Base-by-base conservation (phyloP, 2,797 vertebrate species). In the Spondyliosoma cantharus region DNA sequence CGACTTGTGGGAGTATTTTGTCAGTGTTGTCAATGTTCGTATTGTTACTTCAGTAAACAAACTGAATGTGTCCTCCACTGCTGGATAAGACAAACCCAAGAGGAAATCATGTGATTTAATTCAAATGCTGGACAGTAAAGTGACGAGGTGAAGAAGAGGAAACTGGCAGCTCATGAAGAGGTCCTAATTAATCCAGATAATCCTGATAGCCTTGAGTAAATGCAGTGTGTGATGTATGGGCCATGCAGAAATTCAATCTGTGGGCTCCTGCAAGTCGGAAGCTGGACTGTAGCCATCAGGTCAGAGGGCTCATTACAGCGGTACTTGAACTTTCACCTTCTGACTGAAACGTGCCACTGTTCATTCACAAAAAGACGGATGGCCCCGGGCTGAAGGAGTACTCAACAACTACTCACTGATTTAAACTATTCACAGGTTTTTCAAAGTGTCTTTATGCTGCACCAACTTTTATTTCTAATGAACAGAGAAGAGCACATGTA, bases 281-380 rank as follows among this genome's bases (percentile, higher is more conserved):
- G 24, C 53, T 62, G 77, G 71, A 67, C 29, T 60, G 87, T 81
- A 75, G 70, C 67, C 76, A 84, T 86, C 70, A 58, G 78, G 46
- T 84, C 62, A 67, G 29, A 56, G 48, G 53, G 27, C 61, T 67
- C 15, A 4, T 76, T 67, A 48, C 17, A 65, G 0, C 24, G 27
- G 19, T 22, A 52, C 53, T 86, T 85, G 58, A 87, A 19, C 86
- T 80, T 83, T 89, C 29, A 87, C 81, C 82, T 80, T 70, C 3
- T 1, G 54, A 58, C 66, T 72, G 65, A 87, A 63, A 79, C 13
- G 68, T 66, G 29, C n/a, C 60, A 71, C 59, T 79, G 86, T 87
- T 85, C n/a, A 42, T 16, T 57, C 57, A 68, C 27, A 78, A 42
- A 68, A 32, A 65, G 43, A 54, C n/a, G 24, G n/a, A 74, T 0